phyloP scores from a whole-genome alignment of 1,140 invertebrate species.

The Yoshiicerus persimilis region DNA sequence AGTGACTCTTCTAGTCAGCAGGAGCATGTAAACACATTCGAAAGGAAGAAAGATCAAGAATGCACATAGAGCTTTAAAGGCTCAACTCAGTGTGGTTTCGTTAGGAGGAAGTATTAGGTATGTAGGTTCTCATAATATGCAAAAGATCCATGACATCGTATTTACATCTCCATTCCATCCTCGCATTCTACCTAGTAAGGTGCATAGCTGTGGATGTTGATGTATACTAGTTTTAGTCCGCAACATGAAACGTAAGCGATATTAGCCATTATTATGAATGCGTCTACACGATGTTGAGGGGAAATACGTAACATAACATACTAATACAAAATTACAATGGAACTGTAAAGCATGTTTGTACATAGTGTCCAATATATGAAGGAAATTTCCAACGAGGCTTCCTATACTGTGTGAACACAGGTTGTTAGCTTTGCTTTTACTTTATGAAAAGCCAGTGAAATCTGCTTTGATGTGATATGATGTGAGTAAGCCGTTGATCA shows the following conservation, averaged over 20 bases:
- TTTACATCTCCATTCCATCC: not conserved
- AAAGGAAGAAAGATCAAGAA: not conserved
- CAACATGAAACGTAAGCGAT: not conserved
- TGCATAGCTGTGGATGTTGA: not conserved
- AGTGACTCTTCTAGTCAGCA: not conserved
- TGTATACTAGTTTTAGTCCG: not conserved
- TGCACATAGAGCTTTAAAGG: no score
- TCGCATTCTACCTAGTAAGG: not conserved
- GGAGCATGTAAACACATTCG: not conserved
- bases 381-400: not conserved
- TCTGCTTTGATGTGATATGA: not conserved
- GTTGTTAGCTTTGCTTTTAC: not conserved
- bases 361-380: not conserved
- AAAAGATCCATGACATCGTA: not conserved
- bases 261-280: not conserved
- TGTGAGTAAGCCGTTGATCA: not conserved
- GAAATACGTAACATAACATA: not conserved
- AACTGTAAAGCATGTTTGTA: not conserved
- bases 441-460: constrained; percentile 8
- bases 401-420: not conserved
- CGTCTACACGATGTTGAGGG: not conserved
- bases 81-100: not conserved
- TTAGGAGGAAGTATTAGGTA: not conserved
- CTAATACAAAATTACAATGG: not conserved
- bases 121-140: not conserved